Evolutionary conservation across 2,113 vertebrate genomes (phyloP).

Genomic region (Eudyptes chrysolophus): DNA sequence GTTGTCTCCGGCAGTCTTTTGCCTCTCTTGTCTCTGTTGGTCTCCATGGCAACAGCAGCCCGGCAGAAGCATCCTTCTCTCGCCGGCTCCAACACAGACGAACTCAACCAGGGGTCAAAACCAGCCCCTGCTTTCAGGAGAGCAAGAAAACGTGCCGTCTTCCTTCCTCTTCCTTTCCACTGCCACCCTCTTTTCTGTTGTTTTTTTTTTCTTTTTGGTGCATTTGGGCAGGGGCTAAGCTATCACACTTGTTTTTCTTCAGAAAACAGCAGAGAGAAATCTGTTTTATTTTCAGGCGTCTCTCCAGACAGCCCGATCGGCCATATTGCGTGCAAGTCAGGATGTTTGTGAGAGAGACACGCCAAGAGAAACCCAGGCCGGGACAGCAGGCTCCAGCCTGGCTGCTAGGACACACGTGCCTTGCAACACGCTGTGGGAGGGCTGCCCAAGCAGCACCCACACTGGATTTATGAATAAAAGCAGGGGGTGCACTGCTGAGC

Average conservation of each 20-base stretch:
- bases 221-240: not conserved
- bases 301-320: not conserved
- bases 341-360: not conserved
- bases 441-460: not conserved
- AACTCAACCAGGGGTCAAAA: conserved; percentile 58
- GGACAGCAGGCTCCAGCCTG: not conserved
- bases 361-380: not conserved
- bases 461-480: not conserved
- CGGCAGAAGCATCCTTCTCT: conserved; percentile 39
- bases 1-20: conserved; percentile 53
- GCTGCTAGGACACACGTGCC: not conserved
- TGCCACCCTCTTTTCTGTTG: fast-evolving
- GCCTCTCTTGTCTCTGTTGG: conserved; percentile 70
- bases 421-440: fast-evolving
- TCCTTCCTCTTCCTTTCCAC: not conserved
- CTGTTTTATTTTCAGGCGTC: not conserved
- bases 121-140: not conserved
- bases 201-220: not conserved
- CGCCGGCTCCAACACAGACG: not conserved
- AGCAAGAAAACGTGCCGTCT: not conserved
- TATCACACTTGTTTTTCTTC: not conserved
- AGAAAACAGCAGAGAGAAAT: not conserved
- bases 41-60: conserved; percentile 76
- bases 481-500: not conserved
- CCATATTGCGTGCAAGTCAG: not conserved